These are phyloP conservation scores for Nomada hirtipes DNA, from an alignment of 2,888 invertebrate species.

Conservation along the genomic window DNA sequence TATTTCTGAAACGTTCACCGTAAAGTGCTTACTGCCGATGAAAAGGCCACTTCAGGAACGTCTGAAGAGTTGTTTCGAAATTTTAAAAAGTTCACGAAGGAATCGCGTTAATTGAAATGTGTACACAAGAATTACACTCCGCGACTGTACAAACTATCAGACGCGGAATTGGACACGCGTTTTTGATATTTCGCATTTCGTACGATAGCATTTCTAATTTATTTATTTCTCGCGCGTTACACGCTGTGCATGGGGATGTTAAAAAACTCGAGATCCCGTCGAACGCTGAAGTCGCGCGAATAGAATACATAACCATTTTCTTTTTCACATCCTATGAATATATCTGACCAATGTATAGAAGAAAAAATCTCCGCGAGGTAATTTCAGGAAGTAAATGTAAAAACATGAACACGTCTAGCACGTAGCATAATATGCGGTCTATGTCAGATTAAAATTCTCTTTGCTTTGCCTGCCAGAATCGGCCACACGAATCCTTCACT, in stretches of 20 bases:
- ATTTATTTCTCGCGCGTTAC: too few relatives aligned
- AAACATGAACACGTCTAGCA: not conserved
- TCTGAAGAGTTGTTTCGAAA: not conserved
- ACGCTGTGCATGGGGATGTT: not conserved
- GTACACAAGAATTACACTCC: too few relatives aligned
- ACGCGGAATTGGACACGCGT: too few relatives aligned
- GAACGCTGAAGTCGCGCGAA: slow-evolving; percentile 10
- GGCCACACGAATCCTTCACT: slow-evolving; percentile 1
- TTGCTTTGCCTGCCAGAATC: slow-evolving; percentile 7
- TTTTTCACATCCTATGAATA: not conserved
- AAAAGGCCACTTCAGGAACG: not conserved
- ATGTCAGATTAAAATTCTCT: slow-evolving; percentile 30
- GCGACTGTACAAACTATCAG: too few relatives aligned
- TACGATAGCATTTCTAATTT: not conserved
- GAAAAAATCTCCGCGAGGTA: not conserved
- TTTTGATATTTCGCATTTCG: not conserved
- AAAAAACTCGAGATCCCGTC: not conserved
- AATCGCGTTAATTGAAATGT: too few relatives aligned
- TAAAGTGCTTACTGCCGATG: not conserved
- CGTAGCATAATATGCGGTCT: slow-evolving; percentile 37
- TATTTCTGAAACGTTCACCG: too few relatives aligned
- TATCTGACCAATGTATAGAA: slow-evolving; percentile 13
- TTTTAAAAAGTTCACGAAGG: too few relatives aligned
- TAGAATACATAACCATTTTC: slow-evolving; percentile 28
- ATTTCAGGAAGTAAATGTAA: slow-evolving; percentile 29